Percentiles rank a stretch among this genome's conserved stretches.
Conservation (phyloP, 35 echinoderm and acorn worm genomes). For the Chiridota heheva region DNA sequence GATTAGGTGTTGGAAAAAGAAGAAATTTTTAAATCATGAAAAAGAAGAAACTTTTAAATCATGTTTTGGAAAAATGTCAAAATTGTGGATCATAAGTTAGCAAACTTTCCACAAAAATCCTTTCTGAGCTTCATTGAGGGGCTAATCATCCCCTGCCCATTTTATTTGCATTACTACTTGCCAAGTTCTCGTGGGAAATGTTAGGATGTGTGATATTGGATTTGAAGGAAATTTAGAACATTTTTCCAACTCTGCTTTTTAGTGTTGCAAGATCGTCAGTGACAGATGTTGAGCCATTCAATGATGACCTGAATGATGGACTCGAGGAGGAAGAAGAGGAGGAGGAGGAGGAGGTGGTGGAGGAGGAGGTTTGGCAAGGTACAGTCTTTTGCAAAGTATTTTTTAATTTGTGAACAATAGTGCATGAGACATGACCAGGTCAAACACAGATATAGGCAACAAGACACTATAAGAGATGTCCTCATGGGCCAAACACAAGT, state of each 20-base stretch:
- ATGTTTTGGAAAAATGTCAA: no score
- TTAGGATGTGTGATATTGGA: background rate
- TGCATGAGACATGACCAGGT: no score
- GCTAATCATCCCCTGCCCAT: background rate
- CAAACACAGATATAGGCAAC: no score
- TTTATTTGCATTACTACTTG: background rate
- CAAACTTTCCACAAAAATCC: no score
- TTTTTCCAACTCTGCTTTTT: background rate
- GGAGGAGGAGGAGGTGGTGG: background rate
- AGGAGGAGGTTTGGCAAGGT: background rate
- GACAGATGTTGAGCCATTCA: constrained; percentile 2
- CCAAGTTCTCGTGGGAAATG: background rate
- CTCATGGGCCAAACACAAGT: no score
- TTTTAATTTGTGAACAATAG: background rate
- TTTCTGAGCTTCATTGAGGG: no score
- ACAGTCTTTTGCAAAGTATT: background rate
- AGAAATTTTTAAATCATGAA: no score
- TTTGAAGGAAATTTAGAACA: background rate
- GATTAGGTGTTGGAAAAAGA: no score
- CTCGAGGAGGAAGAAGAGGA: constrained; percentile 13
- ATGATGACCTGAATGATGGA: background rate
- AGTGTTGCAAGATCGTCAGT: constrained; percentile 40
- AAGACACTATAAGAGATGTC: no score
- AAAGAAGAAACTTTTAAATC: no score
- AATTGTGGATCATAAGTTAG: no score